Evolutionary conservation across 2,888 invertebrate genomes (phyloP), one percentile per base, ranked within the genome.

Genomic region (Zeuzera pyrina): DNA sequence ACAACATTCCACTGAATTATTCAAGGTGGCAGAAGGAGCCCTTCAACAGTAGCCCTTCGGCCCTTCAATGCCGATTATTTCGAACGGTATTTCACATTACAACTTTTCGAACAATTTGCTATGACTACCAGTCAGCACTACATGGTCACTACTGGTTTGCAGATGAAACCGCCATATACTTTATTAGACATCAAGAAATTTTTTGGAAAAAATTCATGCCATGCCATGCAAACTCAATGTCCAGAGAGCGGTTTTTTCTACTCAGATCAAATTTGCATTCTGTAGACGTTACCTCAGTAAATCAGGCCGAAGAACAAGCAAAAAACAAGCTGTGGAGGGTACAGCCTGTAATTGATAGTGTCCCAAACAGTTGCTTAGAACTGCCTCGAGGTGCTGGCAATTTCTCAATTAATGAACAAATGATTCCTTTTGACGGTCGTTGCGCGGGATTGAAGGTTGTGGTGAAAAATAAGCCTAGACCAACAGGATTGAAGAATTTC

Each of bases 401-500:
- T n/a, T 55, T 50, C 30, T 39, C 39, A 6, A 51, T 51, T 25
- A 49, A 52, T 31, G 47, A 52, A 29, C 52, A 55, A 31, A 57
- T 56, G 46, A 47, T 49, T 10, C 45, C 49, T 5, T 59, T 65
- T 22, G 23, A 19, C 1, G 37, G 44, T 13, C 42, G 41, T 2
- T 42, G 46, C 25, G 29, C 38, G 2, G 42, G 42, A 39, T 23
- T 46, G 51, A 13, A 38, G 33, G 32, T 50, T 30, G 38, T 43
- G 12, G 52, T 55, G 3, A 44, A 43, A 35, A 54, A 49, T 35
- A 57, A 58, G 36, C 63, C 58, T 10, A 39, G 52, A 12, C 52
- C 57, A 11, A 46, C 42, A 14, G 61, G 59, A 1, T 39, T 66
- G 12, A 66, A 66, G 43, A 62, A 58, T 35, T 61, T 55, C 37